Evolutionary conservation across 2,797 vertebrate genomes (phyloP).

Genomic region (Sebastes minor): DNA sequence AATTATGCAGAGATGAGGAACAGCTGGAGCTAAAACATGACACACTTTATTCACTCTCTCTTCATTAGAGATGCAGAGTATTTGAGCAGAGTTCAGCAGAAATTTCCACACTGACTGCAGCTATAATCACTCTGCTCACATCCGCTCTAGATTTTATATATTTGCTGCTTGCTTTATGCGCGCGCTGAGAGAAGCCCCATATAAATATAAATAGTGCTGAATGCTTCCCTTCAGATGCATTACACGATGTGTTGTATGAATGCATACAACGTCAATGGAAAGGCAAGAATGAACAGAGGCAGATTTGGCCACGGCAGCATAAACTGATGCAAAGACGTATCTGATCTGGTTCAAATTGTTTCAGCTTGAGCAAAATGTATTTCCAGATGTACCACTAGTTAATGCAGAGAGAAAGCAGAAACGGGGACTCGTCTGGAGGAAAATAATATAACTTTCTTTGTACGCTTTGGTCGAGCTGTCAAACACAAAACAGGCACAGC

Average conservation of each 20-base stretch:
- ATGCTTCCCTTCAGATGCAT: background rate
- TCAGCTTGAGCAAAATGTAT: background rate
- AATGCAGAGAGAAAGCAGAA: background rate
- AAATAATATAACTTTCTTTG: background rate
- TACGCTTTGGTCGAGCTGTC: background rate
- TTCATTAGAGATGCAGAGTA: background rate
- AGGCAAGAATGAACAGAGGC: background rate
- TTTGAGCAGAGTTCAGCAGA: background rate
- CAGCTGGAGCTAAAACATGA: slow-evolving; percentile 53
- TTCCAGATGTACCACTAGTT: background rate
- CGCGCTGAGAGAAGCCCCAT: background rate
- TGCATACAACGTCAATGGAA: background rate
- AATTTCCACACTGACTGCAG: slow-evolving; percentile 4
- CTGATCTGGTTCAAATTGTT: background rate
- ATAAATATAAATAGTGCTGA: background rate
- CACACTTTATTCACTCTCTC: background rate
- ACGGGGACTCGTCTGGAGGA: background rate
- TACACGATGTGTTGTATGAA: background rate
- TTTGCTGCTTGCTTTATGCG: background rate
- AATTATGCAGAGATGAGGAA: slow-evolving; percentile 43
- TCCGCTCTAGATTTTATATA: background rate
- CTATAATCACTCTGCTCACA: slow-evolving; percentile 15
- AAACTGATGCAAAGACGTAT: background rate
- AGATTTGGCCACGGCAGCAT: background rate
- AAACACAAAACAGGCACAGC: background rate